These are phyloP conservation scores for Xestobium rufovillosum DNA, from an alignment of 2,888 invertebrate species.

Conservation along the genomic window DNA sequence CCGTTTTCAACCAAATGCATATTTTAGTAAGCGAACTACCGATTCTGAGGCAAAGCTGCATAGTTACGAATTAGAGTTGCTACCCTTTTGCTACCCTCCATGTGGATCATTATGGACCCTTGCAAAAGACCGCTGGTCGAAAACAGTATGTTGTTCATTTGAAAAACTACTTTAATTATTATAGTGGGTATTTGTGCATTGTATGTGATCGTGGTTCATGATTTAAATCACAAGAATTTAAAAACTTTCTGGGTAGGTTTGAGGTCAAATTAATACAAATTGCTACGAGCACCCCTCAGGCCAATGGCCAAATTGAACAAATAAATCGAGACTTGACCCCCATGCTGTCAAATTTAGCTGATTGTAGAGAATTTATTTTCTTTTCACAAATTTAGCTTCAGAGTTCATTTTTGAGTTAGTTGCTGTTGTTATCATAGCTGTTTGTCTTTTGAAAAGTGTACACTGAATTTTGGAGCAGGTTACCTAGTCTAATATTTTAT, in stretches of 20 bases:
- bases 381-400: too few relatives aligned
- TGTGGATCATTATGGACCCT: slow-evolving; percentile 29
- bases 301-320: slow-evolving; percentile 23
- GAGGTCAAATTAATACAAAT: background rate
- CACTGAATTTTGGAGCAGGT: too few relatives aligned
- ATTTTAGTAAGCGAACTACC: slow-evolving; percentile 31
- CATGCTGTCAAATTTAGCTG: slow-evolving; percentile 21
- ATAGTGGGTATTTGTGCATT: slow-evolving; percentile 20
- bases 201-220: slow-evolving; percentile 23
- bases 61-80: slow-evolving; percentile 32
- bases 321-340: slow-evolving; percentile 20
- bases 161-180: slow-evolving; percentile 21
- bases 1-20: slow-evolving; percentile 30
- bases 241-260: slow-evolving; percentile 15
- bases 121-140: slow-evolving; percentile 14
- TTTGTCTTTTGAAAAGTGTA: too few relatives aligned
- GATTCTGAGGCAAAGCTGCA: slow-evolving; percentile 29
- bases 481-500: too few relatives aligned
- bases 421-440: too few relatives aligned
- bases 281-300: too few relatives aligned
- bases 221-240: slow-evolving; percentile 22
- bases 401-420: too few relatives aligned
- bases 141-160: slow-evolving; percentile 22
- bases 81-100: slow-evolving; percentile 28
- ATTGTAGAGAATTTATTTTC: slow-evolving; percentile 10